Evolutionary conservation across 1,140 invertebrate genomes (phyloP), one percentile per base, ranked within the genome.

Genomic region (Cephus cinctus): DNA sequence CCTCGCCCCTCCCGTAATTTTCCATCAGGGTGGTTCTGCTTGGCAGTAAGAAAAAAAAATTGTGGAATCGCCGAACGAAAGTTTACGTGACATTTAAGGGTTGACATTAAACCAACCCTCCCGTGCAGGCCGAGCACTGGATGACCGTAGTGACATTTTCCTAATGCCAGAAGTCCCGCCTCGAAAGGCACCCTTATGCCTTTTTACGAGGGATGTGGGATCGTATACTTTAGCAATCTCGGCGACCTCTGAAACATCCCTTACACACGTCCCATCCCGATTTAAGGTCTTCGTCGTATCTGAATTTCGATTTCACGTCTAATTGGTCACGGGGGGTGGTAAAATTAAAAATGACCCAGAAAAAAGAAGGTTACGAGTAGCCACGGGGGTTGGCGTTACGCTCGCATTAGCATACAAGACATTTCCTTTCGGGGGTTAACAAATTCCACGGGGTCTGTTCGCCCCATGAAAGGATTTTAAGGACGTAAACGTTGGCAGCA

Each of bases 31-130:
- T n/a, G n/a, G n/a, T n/a, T n/a, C n/a, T n/a, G n/a, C n/a, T n/a
- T n/a, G n/a, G n/a, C n/a, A n/a, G n/a, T n/a, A n/a, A n/a, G n/a
- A n/a, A n/a, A n/a, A n/a, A n/a, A n/a, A n/a, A n/a, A n/a, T n/a
- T n/a, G n/a, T 42, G 22, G n/a, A 27, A 46, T 51, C 52, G 48
- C 56, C 12, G 11, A 27, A 23, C 23, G 55, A 61, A 58, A 48
- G 59, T 62, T 69, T 68, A 70, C 66, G 67, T 70, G 69, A 70
- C 69, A 72, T 72, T 72, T 67, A 65, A 67, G 63, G 59, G 65
- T 69, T 70, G 67, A 70, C 69, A 72, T 72, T 72, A 69, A 72
- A 57, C 45, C 56, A 45, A 40, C 19, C 12, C 47, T 41, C 32
- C 34, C 19, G 39, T 11, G 40, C 25, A 40, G 22, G 21, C 20